phyloP scores from a whole-genome alignment of 2,888 invertebrate species.

The Cinara cedri region DNA sequence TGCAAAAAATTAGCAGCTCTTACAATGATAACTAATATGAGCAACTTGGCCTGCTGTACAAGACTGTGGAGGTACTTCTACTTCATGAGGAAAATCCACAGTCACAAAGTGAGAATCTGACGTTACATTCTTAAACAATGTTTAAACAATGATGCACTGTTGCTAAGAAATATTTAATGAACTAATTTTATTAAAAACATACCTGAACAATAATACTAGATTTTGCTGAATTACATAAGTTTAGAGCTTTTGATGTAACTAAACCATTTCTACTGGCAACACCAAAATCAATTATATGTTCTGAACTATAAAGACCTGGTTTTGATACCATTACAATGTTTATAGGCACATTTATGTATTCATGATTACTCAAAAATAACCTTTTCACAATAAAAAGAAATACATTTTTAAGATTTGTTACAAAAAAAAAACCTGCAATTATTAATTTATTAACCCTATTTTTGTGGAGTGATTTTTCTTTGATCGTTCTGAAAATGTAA shows the following conservation, averaged over 20 bases:
- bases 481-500: conserved; percentile 45
- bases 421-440: neutral
- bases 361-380: conserved; percentile 48
- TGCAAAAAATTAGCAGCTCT: neutral
- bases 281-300: conserved; percentile 52
- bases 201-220: conserved; percentile 54
- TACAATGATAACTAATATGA: conserved; percentile 54
- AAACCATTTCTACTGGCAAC: conserved; percentile 54
- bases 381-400: conserved; percentile 15
- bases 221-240: conserved; percentile 50
- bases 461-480: conserved; percentile 51
- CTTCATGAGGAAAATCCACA: conserved; percentile 49
- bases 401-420: neutral
- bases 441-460: conserved; percentile 37
- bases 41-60: conserved; percentile 53
- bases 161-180: neutral
- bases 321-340: conserved; percentile 53
- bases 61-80: conserved; percentile 53
- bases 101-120: conserved; percentile 53
- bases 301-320: conserved; percentile 53
- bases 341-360: conserved; percentile 53
- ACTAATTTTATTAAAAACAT: neutral
- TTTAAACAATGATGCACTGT: neutral
- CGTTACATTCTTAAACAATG: conserved; percentile 43
- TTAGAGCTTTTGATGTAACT: conserved; percentile 48